These are phyloP conservation scores for Himalopsyche anomala DNA, from an alignment of 2,888 invertebrate species.

Conservation along the genomic window DNA sequence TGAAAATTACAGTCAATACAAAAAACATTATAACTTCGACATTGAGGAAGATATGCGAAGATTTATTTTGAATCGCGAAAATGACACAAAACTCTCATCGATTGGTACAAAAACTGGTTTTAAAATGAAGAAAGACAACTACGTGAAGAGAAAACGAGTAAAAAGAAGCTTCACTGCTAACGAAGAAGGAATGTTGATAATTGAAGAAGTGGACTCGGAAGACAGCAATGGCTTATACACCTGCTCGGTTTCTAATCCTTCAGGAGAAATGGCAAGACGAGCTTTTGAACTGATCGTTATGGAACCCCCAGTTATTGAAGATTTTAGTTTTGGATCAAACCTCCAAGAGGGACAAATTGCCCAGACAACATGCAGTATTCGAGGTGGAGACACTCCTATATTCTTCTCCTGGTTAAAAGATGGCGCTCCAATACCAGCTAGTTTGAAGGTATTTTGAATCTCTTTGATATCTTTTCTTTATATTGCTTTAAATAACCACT, in stretches of 20 bases:
- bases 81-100: background rate
- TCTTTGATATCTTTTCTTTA: background rate
- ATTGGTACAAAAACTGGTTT: background rate
- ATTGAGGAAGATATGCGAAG: background rate
- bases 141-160: conserved; percentile 43
- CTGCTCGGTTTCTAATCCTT: conserved; percentile 85
- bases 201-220: conserved; percentile 79
- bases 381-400: conserved; percentile 83
- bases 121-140: conserved; percentile 8
- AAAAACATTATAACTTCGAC: background rate
- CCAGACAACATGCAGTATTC: conserved; percentile 88
- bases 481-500: background rate
- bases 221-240: conserved; percentile 87
- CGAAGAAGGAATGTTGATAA: conserved; percentile 78
- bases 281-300: conserved; percentile 84
- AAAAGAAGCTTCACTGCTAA: conserved; percentile 68
- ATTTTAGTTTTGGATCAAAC: conserved; percentile 87
- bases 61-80: background rate
- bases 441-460: conserved; percentile 76
- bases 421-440: conserved; percentile 79
- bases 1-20: background rate
- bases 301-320: conserved; percentile 87
- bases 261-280: conserved; percentile 86
- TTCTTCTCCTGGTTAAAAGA: conserved; percentile 85
- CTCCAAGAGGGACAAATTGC: conserved; percentile 90